Evolutionary conservation across 2,113 vertebrate species (phyloP).

Genomic region (Gallinago paraguaiae): DNA sequence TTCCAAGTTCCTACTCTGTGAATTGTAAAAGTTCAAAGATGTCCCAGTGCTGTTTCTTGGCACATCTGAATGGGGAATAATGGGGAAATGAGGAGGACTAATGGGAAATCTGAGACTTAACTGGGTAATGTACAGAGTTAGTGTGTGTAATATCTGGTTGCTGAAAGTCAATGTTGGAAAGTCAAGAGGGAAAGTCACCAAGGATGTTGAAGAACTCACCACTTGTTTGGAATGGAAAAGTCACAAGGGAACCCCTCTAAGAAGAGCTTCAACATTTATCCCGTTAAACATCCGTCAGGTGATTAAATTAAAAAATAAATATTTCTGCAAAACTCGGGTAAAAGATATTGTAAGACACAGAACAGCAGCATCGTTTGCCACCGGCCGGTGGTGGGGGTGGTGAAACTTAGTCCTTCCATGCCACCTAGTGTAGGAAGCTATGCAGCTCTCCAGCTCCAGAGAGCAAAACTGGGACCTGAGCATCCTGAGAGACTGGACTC

Average conservation of each 20-base stretch:
- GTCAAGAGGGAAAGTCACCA: neutral
- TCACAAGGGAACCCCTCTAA: neutral
- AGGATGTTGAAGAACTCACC: neutral
- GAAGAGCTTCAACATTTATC: neutral
- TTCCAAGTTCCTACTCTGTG: neutral
- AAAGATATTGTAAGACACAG: neutral
- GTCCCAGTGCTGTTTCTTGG: neutral
- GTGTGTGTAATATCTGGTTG: neutral
- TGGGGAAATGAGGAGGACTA: neutral
- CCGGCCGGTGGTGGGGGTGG: neutral
- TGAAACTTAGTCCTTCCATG: slow-evolving; percentile 63
- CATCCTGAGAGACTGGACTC: neutral
- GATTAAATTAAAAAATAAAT: neutral
- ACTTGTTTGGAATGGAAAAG: slow-evolving; percentile 36
- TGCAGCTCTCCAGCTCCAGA: slow-evolving; percentile 9
- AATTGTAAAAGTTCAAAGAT: neutral
- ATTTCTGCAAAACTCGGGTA: neutral
- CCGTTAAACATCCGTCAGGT: neutral
- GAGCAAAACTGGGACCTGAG: neutral
- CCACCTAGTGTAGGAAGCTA: slow-evolving; percentile 72
- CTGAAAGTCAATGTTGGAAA: neutral
- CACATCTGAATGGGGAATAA: neutral
- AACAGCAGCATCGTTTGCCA: neutral
- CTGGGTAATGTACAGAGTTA: neutral
- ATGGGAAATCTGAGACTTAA: neutral